phyloP scores from a whole-genome alignment of 2,888 invertebrate species.

The Xestia xanthographa region DNA sequence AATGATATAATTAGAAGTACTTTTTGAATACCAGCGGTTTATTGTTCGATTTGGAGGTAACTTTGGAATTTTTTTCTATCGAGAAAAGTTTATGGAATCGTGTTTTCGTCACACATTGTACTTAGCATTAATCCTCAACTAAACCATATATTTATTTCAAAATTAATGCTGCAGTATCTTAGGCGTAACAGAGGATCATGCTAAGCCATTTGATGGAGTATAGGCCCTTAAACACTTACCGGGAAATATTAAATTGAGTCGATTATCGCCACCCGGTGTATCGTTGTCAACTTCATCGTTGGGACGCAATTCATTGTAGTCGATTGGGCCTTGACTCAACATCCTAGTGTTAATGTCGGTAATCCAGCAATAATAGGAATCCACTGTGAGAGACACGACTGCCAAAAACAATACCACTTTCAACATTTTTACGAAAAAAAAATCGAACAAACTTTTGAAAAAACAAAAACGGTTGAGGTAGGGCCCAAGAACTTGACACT shows the following conservation, averaged over 20 bases:
- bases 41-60: too few species aligned
- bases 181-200: too few species aligned
- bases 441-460: not conserved
- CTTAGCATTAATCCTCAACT: too few species aligned
- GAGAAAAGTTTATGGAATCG: too few species aligned
- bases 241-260: conserved; percentile 77
- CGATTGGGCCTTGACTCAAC: conserved; percentile 5
- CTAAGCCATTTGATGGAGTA: too few species aligned
- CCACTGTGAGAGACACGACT: conserved; percentile 1
- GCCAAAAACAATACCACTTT: conserved; percentile 39
- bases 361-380: conserved; percentile 58
- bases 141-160: too few species aligned
- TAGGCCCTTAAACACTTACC: conserved; percentile 73
- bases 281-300: conserved; percentile 36
- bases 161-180: too few species aligned
- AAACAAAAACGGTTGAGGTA: too few species aligned
- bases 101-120: too few species aligned
- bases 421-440: conserved; percentile 29
- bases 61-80: too few species aligned
- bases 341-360: conserved; percentile 59
- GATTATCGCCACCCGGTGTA: conserved; percentile 6
- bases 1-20: too few species aligned
- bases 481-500: not conserved
- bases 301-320: not conserved
- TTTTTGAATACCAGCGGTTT: too few species aligned